These are phyloP conservation scores for Camelus bactrianus DNA, from an alignment of 2,113 vertebrate species.

Conservation along the genomic window DNA sequence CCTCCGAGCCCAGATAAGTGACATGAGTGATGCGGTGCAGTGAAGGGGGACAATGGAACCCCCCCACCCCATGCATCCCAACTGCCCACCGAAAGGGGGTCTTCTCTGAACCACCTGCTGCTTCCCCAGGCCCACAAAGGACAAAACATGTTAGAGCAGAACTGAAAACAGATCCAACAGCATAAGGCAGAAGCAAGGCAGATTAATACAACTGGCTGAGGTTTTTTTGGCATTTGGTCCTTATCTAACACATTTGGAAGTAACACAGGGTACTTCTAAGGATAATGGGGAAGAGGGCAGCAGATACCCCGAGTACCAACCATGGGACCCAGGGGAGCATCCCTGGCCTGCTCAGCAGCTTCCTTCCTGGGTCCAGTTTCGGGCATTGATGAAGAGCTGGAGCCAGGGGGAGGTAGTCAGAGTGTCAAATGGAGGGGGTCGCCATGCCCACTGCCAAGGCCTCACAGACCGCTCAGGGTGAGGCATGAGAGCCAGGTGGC, in stretches of 20 bases:
- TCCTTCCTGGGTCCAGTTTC: slow-evolving; percentile 88
- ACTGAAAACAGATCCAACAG: background rate
- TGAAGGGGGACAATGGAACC: background rate
- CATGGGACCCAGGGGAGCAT: background rate
- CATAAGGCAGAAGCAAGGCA: background rate
- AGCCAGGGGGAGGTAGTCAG: slow-evolving; percentile 91
- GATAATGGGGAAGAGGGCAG: background rate
- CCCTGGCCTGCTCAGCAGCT: background rate
- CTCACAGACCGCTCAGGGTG: slow-evolving; percentile 94
- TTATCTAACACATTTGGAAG: background rate
- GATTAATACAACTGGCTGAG: background rate
- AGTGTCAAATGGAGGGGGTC: slow-evolving; percentile 71
- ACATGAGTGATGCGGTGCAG: accelerated
- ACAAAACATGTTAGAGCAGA: background rate
- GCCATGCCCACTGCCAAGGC: slow-evolving; percentile 96
- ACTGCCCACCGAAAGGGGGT: background rate
- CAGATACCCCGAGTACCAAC: background rate
- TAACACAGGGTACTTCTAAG: background rate
- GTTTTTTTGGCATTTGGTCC: background rate
- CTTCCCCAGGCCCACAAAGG: background rate
- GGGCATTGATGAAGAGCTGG: slow-evolving; percentile 93
- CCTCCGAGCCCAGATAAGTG: background rate
- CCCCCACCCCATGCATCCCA: accelerated
- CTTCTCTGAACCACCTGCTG: background rate
- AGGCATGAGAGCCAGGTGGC: slow-evolving; percentile 95